Evolutionary conservation across 2,888 invertebrate species (phyloP).

Genomic region (Ischnura elegans): DNA sequence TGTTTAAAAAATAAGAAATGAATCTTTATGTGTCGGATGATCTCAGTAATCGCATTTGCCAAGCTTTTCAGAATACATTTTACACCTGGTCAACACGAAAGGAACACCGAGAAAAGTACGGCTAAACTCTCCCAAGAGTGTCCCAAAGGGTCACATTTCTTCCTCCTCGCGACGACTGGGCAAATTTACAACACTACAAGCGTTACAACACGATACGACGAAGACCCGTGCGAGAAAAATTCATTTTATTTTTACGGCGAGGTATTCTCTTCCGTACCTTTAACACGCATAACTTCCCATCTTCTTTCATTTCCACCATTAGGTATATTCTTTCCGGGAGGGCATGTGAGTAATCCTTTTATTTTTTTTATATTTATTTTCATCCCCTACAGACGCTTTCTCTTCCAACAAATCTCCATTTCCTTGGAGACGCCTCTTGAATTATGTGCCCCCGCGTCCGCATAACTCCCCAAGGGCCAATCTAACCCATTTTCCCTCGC

Average conservation of each 20-base stretch:
- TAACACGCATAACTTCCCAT: background rate
- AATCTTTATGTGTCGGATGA: no score
- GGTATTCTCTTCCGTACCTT: no score
- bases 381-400: background rate
- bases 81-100: background rate
- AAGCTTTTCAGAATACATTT: background rate
- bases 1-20: no score
- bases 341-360: background rate
- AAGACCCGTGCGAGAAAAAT: background rate
- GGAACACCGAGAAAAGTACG: no score
- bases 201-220: background rate
- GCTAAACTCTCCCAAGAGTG: background rate
- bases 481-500: background rate
- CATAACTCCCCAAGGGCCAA: background rate
- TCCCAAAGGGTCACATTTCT: background rate
- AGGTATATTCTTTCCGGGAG: background rate
- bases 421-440: conserved; percentile 29
- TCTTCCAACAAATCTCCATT: conserved; percentile 35
- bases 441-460: background rate
- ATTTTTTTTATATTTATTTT: no score
- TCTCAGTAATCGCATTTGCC: no score
- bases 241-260: conserved; percentile 17
- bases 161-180: background rate
- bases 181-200: background rate
- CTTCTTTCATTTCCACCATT: conserved; percentile 12